A percentile compares a stretch with the other conserved stretches of the same genome.
Conservation (phyloP, 2,888 invertebrate species). For the Antitype chi region DNA sequence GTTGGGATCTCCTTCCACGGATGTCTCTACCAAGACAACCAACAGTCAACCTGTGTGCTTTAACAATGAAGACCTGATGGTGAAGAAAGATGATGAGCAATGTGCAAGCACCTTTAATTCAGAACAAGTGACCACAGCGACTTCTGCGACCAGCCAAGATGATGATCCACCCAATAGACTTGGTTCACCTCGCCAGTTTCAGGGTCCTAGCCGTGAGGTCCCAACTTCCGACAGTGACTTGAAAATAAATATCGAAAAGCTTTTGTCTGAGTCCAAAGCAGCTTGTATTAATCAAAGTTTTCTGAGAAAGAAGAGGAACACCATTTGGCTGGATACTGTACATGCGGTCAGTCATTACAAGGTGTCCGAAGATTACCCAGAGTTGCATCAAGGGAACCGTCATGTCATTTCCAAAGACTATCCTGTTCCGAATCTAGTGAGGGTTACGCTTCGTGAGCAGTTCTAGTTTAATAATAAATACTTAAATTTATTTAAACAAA, state of each 20-base stretch:
- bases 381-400: constrained; percentile 60
- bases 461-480: not conserved
- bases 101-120: not conserved
- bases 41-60: not conserved
- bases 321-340: constrained; percentile 50
- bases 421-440: constrained; percentile 66
- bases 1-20: not conserved
- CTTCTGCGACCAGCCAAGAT: not conserved
- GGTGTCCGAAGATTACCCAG: constrained; percentile 72
- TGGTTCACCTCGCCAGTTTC: not conserved
- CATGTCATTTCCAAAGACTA: constrained; percentile 72
- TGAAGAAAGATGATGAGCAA: not conserved
- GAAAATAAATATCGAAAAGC: not conserved
- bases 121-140: not conserved
- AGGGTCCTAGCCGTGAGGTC: not conserved
- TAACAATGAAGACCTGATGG: not conserved
- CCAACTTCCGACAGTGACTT: not conserved
- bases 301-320: constrained; percentile 53
- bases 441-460: constrained; percentile 12
- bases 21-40: not conserved
- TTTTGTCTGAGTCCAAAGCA: not conserved
- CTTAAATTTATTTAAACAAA: no score
- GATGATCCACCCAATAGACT: not conserved
- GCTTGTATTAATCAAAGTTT: constrained; percentile 14
- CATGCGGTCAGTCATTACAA: constrained; percentile 64